These are phyloP conservation scores for Vireo altiloquus DNA, from an alignment of 2,113 vertebrate species.

Conservation along the genomic window DNA sequence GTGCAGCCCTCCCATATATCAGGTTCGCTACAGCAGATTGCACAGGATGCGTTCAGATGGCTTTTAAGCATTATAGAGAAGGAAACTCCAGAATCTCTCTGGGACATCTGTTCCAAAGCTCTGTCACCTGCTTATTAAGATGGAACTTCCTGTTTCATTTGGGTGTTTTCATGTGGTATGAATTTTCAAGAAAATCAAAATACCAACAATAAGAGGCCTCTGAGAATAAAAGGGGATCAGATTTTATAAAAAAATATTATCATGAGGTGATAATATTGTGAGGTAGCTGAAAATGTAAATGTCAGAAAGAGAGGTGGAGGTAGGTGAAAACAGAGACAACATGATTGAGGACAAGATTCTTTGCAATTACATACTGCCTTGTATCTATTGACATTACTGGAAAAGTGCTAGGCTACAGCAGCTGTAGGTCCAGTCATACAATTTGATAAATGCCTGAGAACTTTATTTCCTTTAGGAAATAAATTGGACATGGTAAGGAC, in stretches of 20 bases:
- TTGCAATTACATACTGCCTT: not conserved
- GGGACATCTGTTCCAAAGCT: not conserved
- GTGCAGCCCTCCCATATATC: accelerated
- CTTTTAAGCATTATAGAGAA: not conserved
- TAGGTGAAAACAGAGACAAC: not conserved
- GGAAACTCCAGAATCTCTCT: not conserved
- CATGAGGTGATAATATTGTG: not conserved
- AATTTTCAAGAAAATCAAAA: not conserved
- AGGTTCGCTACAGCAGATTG: not conserved
- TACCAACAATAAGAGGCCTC: not conserved
- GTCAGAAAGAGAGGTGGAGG: not conserved
- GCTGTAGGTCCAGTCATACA: not conserved
- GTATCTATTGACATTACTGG: not conserved
- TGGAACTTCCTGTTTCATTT: not conserved
- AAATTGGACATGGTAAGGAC: not conserved
- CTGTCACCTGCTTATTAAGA: not conserved
- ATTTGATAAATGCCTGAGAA: not conserved
- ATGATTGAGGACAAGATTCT: not conserved
- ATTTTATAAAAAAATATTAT: not conserved
- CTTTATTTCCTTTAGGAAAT: not conserved
- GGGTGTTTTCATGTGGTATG: not conserved
- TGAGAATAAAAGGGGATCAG: not conserved
- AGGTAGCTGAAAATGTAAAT: not conserved
- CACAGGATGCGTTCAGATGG: not conserved
- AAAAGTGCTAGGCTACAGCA: not conserved